Base-by-base conservation (phyloP, 2,113 vertebrate species). In the Carassius auratus region DNA sequence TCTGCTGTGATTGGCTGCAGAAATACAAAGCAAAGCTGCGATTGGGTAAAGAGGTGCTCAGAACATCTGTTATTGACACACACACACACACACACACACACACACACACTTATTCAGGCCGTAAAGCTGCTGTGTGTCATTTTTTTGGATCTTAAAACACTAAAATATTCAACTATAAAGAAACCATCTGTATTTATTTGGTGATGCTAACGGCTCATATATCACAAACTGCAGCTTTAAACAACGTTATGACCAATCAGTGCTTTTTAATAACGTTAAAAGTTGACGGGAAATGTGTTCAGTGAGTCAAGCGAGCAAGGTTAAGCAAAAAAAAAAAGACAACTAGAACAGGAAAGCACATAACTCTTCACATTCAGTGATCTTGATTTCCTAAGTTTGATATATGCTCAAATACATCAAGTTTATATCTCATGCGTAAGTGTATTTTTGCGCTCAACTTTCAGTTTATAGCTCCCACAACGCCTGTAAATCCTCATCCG, bases 391-490 rank as follows among this genome's bases (percentile, higher is more conserved):
- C n/a, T 69, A 73, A 23, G 42, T 85, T 45, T 77, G 73, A 77
- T 59, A 82, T 77, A 77, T 69, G 12, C 10, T 81, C 81, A 33
- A 45, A 38, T 81, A 76, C 69, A 77, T 86, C 55, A 62, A 13
- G 66, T 45, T 86, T 74, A 50, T 69, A 50, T 75, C 61, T 69
- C 26, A 57, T 10, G 69, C 30, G 36, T 66, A 79, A 85, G 52
- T 78, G 84, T 85, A 26, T 75, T 75, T 82, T 48, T 55, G 66
- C 30, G 48, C 83, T 76, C 83, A 76, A 66, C 48, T 57, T 88
- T 76, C 23, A 21, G 55, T 83, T 86, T 86, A 85, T 48, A 23
- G 75, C 74, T 88, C 87, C 80, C 87, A 13, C 7, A 80, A 14
- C 9, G 38, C 84, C 74, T 12, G 14, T 86, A 52, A 84, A 77